These are phyloP conservation scores for Esox niger DNA, from an alignment of 2,113 vertebrate genomes.

Conservation along the genomic window DNA sequence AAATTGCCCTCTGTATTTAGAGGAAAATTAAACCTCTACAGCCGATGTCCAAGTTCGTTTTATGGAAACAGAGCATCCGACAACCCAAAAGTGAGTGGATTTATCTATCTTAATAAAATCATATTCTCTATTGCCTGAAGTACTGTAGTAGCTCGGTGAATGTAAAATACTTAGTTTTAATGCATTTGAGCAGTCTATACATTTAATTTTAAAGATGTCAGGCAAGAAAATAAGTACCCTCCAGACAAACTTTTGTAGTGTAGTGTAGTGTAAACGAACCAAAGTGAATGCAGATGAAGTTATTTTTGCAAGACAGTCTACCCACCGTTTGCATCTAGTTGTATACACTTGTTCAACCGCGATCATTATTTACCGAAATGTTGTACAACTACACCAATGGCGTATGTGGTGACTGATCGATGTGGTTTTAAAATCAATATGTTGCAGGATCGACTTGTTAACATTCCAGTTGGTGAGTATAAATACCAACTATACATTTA, in stretches of 20 bases:
- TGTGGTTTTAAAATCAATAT: too few relatives aligned
- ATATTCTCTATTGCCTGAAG: neutral
- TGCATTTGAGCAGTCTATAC: neutral
- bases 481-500: neutral
- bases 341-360: too few relatives aligned
- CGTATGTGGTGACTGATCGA: too few relatives aligned
- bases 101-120: neutral
- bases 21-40: neutral
- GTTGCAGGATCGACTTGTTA: slow-evolving; percentile 40
- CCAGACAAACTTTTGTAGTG: too few relatives aligned
- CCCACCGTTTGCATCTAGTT: too few relatives aligned
- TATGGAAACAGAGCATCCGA: slow-evolving; percentile 25
- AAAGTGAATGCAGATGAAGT: too few relatives aligned
- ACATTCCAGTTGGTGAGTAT: slow-evolving; percentile 64
- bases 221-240: too few relatives aligned
- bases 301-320: too few relatives aligned
- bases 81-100: slow-evolving; percentile 43
- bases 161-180: neutral
- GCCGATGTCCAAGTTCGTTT: neutral
- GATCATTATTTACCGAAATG: too few relatives aligned
- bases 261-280: too few relatives aligned
- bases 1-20: neutral
- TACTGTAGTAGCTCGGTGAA: neutral
- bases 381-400: too few relatives aligned
- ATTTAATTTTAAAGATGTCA: too few relatives aligned